Conservation (phyloP, 2,888 invertebrate genomes). For the Strigamia transsilvanica region DNA sequence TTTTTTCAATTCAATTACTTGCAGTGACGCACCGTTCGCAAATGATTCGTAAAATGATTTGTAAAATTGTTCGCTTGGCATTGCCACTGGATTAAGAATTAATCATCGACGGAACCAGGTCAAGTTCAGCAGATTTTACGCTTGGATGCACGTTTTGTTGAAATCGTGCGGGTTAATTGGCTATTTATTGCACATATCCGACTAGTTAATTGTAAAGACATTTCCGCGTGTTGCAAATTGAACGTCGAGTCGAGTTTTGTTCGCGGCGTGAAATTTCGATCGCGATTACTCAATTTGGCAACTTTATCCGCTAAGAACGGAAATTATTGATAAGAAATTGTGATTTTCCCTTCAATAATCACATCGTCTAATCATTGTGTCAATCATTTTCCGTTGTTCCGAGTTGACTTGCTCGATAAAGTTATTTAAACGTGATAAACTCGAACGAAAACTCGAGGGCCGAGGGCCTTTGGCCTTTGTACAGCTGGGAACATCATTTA, state of each 20-base stretch:
- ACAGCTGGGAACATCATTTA: background rate
- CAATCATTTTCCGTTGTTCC: no score
- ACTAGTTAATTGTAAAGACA: background rate
- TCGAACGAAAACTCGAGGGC: background rate
- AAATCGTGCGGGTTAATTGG: slow-evolving; percentile 25
- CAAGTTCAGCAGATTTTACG: slow-evolving; percentile 15
- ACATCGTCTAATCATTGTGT: no score
- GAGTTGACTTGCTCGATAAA: background rate
- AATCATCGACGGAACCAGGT: background rate
- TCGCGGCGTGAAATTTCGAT: background rate
- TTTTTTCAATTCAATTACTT: background rate
- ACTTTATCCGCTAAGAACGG: background rate
- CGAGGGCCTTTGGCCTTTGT: slow-evolving; percentile 11
- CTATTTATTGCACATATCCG: slow-evolving; percentile 15
- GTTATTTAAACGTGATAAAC: slow-evolving; percentile 6
- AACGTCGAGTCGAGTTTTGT: background rate
- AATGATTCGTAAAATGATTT: background rate
- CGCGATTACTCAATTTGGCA: background rate
- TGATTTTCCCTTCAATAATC: no score
- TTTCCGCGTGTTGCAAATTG: background rate
- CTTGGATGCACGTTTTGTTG: slow-evolving; percentile 15
- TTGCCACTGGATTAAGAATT: background rate
- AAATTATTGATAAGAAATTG: no score
- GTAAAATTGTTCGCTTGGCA: background rate
- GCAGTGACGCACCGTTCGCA: background rate